A percentile compares a stretch with the other conserved stretches of the same genome.
Conservation (phyloP, 2,888 invertebrate genomes). For the Lepidocyrtoides sp. region DNA sequence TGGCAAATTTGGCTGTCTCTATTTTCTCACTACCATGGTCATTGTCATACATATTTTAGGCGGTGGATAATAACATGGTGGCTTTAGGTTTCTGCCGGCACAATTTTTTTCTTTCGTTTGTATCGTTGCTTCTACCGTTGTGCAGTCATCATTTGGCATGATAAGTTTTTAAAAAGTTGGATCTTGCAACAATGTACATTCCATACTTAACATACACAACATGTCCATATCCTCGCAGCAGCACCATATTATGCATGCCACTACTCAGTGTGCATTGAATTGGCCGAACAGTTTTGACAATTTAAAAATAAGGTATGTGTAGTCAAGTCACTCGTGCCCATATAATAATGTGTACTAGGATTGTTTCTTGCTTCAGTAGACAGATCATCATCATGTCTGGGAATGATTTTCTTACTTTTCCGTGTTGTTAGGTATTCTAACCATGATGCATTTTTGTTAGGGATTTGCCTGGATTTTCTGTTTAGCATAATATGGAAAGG, state of each 20-base stretch:
- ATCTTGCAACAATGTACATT: not conserved
- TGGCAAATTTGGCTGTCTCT: slow-evolving; percentile 50
- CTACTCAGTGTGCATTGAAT: too few species aligned
- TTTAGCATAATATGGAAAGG: slow-evolving; percentile 14
- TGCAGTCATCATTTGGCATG: not conserved
- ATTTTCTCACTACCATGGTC: slow-evolving; percentile 15
- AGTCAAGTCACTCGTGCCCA: slow-evolving; percentile 41
- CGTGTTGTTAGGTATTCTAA: slow-evolving; percentile 31
- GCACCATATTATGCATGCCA: too few species aligned
- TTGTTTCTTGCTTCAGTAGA: slow-evolving; percentile 14
- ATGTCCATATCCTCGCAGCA: too few species aligned
- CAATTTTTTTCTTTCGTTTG: not conserved
- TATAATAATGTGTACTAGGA: not conserved
- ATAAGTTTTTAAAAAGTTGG: not conserved
- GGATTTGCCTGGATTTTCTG: slow-evolving; percentile 65
- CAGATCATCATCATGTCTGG: slow-evolving; percentile 16
- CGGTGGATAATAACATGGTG: slow-evolving; percentile 56
- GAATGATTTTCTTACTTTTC: not conserved
- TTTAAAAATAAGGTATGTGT: slow-evolving; percentile 24
- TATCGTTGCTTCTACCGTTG: not conserved
- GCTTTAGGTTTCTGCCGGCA: not conserved
- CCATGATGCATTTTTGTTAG: slow-evolving; percentile 53
- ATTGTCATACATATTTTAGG: slow-evolving; percentile 69
- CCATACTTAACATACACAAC: not conserved
- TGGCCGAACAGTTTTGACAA: not conserved